Evolutionary conservation across 2,113 vertebrate species (phyloP), one percentile per base, ranked within the genome.

Genomic region (Epinephelus fuscoguttatus): DNA sequence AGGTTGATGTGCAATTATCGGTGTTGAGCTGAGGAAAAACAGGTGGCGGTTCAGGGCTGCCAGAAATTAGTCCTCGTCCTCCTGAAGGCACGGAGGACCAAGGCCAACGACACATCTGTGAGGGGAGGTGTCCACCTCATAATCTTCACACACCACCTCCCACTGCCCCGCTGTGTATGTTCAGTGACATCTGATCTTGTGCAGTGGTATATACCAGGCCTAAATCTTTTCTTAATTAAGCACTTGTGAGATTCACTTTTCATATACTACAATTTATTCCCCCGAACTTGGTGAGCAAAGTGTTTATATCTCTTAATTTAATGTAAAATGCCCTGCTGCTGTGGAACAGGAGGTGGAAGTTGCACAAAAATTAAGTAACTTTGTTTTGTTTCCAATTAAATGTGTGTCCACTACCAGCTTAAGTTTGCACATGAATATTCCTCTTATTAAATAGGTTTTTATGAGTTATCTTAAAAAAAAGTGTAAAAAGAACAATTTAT

Each of bases 21-120:
- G 37, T 15, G 30, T 12, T 37, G 61, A 45, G 70, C 53, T 8
- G 62, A 60, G 79, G 77, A 50, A 55, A 72, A 89, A 56, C 80
- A 87, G 88, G 79, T 90, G 88, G 88, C 21, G 68, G 33, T 17
- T 82, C 75, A 23, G 72, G 53, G 81, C 76, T 91, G 85, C 77
- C 89, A 90, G 89, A 59, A 74, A 87, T 71, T 12, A 90, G 52
- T 74, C 53, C 9, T 53, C 23, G 1, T 73, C 60, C 23, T 85
- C 53, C 74, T 80, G 78, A 78, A 80, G 45, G 60, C 62, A 45
- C 14, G 0, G 61, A 75, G 84, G 71, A 60, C 13, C 57, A 15
- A 25, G 74, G 85, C 81, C 83, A 88, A 67, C 40, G 23, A 30
- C 77, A 74, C 84, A 80, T 84, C 78, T 84, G 82, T 68, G 77